A percentile compares a stretch with the other conserved stretches of the same genome.
Evolutionary conservation across 1,140 invertebrate species (phyloP).

Genomic region (Bombus ignitus): DNA sequence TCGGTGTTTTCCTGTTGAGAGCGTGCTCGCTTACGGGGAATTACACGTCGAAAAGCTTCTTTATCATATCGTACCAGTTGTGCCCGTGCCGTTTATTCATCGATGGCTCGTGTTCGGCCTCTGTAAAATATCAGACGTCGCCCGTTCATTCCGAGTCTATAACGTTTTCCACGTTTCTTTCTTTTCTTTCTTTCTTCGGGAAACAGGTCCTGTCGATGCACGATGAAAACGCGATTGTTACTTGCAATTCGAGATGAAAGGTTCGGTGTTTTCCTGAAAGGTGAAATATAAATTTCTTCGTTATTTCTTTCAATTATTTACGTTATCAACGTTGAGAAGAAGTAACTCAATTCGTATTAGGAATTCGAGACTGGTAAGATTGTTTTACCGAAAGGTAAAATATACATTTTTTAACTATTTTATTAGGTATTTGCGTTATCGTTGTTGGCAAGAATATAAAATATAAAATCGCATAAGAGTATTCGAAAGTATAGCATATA

Average conservation of each 20-base stretch:
- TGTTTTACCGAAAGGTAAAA: no score
- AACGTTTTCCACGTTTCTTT: neutral
- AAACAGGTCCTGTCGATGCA: neutral
- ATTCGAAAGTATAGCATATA: no score
- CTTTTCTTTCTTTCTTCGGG: neutral
- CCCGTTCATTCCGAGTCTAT: neutral
- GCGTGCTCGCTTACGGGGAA: conserved; percentile 1
- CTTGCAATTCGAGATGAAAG: neutral
- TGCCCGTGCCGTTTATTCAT: neutral
- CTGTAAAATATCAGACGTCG: neutral
- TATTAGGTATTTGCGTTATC: no score
- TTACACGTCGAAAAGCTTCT: conserved; percentile 10
- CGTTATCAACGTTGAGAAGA: no score
- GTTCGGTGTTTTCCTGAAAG: no score
- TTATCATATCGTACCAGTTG: neutral
- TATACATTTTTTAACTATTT: no score
- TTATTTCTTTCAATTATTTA: neutral
- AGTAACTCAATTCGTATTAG: no score
- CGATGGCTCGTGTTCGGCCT: neutral
- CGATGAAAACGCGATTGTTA: neutral
- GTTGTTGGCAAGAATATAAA: no score
- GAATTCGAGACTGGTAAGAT: no score
- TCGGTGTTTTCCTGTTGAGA: conserved; percentile 29
- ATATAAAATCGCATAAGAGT: no score
- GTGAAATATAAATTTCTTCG: neutral